Percentiles rank a stretch among this genome's conserved stretches.
Conservation (phyloP, 2,888 invertebrate species). For the Phalangium opilio region DNA sequence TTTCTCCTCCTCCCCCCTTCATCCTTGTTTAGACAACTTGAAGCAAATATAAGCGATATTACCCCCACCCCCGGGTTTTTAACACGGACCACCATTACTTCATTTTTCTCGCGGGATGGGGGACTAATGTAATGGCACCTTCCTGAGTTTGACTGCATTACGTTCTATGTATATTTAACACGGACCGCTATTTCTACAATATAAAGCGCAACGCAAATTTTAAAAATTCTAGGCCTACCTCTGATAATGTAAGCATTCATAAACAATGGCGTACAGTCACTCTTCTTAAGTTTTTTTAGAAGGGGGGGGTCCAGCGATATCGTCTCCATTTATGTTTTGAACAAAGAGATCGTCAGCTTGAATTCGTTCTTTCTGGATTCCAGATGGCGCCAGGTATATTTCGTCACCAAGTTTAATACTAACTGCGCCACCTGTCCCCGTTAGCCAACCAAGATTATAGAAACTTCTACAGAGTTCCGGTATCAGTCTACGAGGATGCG, state of each 20-base stretch:
- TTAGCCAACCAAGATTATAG: constrained; percentile 88
- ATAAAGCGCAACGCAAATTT: too few species aligned
- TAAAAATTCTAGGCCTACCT: too few species aligned
- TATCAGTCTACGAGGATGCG: constrained; percentile 42
- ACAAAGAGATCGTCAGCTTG: constrained; percentile 76
- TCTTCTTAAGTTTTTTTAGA: constrained; percentile 69
- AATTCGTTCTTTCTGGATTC: constrained; percentile 89
- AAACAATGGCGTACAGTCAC: constrained; percentile 89
- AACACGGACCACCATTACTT: too few species aligned
- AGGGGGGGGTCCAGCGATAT: constrained; percentile 57
- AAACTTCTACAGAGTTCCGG: constrained; percentile 79
- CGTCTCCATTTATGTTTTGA: constrained; percentile 61
- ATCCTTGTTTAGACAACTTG: too few species aligned
- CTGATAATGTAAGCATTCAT: constrained; percentile 64
- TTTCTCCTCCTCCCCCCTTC: too few species aligned
- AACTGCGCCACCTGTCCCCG: constrained; percentile 91
- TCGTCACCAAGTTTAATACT: constrained; percentile 70
- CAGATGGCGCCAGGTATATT: constrained; percentile 91
- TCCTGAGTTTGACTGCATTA: too few species aligned
- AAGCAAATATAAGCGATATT: too few species aligned
- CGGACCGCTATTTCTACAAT: too few species aligned
- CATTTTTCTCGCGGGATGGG: too few species aligned
- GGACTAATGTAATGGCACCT: too few species aligned
- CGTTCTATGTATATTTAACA: too few species aligned
- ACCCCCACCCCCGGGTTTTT: too few species aligned